Evolutionary conservation across 2,888 invertebrate genomes (phyloP).

Genomic region (Drosophila mettleri): DNA sequence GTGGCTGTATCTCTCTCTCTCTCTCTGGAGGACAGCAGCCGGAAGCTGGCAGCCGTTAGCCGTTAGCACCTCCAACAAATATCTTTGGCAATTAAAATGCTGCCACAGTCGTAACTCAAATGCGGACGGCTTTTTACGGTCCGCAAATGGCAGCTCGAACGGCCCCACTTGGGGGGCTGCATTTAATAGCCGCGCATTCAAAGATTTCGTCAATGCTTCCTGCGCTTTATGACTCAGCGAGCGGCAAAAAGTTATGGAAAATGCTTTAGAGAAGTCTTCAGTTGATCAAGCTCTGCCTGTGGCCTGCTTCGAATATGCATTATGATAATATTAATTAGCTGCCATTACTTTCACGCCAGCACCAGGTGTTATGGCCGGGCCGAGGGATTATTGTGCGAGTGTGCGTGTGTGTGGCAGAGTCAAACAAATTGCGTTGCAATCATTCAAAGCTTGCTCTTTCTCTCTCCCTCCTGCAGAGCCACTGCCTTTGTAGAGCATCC

Average conservation of each 20-base stretch:
- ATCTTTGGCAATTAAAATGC: conserved; percentile 73
- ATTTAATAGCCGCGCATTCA: conserved; percentile 57
- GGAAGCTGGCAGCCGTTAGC: conserved; percentile 1
- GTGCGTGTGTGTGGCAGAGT: conserved; percentile 6
- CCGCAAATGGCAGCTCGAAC: not conserved
- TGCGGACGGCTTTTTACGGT: conserved; percentile 41
- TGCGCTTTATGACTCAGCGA: conserved; percentile 72
- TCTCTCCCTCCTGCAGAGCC: not conserved
- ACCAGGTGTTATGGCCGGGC: conserved; percentile 58
- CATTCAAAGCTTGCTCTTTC: conserved; percentile 48
- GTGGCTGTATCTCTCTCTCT: conserved; percentile 8
- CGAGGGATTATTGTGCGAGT: conserved; percentile 13
- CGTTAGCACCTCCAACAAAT: conserved; percentile 35
- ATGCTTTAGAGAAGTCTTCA: conserved; percentile 23
- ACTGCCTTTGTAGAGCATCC: conserved; percentile 5
- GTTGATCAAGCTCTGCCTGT: conserved; percentile 45
- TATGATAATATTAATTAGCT: conserved; percentile 70
- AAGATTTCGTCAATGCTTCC: conserved; percentile 56
- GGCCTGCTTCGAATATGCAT: conserved; percentile 19
- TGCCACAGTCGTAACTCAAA: conserved; percentile 62
- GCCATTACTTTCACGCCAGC: conserved; percentile 61
- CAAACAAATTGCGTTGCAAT: conserved; percentile 70
- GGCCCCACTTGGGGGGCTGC: conserved; percentile 38
- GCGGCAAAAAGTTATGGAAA: conserved; percentile 7
- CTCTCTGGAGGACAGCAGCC: conserved; percentile 9